Conservation (phyloP, 1,140 invertebrate genomes). For the Acromyrmex echinatior region DNA sequence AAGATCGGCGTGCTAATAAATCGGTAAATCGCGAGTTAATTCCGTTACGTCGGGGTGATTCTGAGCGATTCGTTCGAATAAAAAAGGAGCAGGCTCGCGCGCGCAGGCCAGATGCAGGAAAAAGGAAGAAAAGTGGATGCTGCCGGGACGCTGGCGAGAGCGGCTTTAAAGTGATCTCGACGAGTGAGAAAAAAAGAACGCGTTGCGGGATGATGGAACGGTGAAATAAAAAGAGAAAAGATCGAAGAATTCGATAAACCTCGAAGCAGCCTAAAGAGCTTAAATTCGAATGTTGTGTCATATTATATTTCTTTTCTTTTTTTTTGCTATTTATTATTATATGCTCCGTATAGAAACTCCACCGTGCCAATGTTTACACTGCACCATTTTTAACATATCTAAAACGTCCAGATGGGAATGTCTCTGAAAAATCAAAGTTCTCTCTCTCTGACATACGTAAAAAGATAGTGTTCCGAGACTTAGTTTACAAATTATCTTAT, state of each 20-base stretch:
- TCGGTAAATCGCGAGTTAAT: conserved; percentile 80
- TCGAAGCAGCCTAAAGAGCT: conserved; percentile 68
- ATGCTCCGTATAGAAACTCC: neutral
- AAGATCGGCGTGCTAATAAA: conserved; percentile 73
- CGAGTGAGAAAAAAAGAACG: conserved; percentile 72
- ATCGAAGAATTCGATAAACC: conserved; percentile 80
- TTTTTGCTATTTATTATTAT: conserved; percentile 22
- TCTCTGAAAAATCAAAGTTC: conserved; percentile 14
- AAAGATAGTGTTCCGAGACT: neutral
- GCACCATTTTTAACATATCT: conserved; percentile 23
- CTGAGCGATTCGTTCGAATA: conserved; percentile 64
- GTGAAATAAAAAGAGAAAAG: conserved; percentile 71
- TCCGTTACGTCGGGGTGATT: conserved; percentile 77
- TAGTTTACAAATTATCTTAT: conserved; percentile 42
- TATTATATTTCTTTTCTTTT: neutral
- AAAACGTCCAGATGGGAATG: neutral
- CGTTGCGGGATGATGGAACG: conserved; percentile 64
- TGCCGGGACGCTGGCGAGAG: conserved; percentile 71
- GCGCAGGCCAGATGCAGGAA: conserved; percentile 62
- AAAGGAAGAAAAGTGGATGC: conserved; percentile 63
- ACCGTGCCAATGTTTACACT: neutral
- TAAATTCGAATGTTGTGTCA: conserved; percentile 66
- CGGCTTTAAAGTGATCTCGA: conserved; percentile 77
- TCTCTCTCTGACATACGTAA: neutral
- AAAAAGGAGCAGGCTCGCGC: conserved; percentile 56